Evolutionary conservation across 1,140 invertebrate species (phyloP).

Genomic region (Drosophila triauraria): DNA sequence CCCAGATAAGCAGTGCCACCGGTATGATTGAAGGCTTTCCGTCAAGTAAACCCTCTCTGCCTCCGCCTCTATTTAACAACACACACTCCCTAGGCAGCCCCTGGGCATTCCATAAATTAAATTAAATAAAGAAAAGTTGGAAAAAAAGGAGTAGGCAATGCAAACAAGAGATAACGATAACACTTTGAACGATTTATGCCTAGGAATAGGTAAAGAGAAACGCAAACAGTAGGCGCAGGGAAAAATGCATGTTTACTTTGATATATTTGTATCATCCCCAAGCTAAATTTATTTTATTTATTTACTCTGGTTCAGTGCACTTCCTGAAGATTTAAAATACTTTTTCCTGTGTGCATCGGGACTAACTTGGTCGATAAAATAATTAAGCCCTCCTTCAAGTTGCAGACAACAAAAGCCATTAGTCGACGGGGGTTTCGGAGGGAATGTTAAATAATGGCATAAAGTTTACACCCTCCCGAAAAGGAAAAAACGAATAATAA

Average conservation of each 20-base stretch:
- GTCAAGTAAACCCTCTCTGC: constrained; percentile 36
- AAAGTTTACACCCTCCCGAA: constrained; percentile 46
- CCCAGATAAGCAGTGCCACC: constrained; percentile 69
- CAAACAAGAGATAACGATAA: constrained; percentile 69
- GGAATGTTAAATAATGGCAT: constrained; percentile 59
- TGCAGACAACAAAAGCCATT: constrained; percentile 48
- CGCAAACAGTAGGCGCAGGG: constrained; percentile 36
- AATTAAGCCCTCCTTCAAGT: constrained; percentile 56
- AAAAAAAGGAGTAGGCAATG: constrained; percentile 46
- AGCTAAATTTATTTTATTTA: background rate
- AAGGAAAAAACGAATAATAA: constrained; percentile 24
- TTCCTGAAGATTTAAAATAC: background rate
- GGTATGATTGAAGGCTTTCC: constrained; percentile 74
- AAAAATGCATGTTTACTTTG: constrained; percentile 1
- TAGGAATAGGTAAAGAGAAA: constrained; percentile 31
- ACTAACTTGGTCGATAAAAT: constrained; percentile 64
- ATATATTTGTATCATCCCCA: background rate
- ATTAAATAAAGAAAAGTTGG: constrained; percentile 49
- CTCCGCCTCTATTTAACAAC: constrained; percentile 9
- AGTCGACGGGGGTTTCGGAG: constrained; percentile 4
- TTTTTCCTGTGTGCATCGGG: constrained; percentile 10
- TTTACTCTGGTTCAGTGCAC: background rate
- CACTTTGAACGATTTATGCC: constrained; percentile 76
- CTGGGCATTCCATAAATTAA: constrained; percentile 54
- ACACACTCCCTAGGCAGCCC: constrained; percentile 18